A percentile compares a stretch with the other conserved stretches of the same genome.
These are phyloP conservation scores for Muschampia plurimacula DNA, from an alignment of 2,888 invertebrate species.

Conservation along the genomic window DNA sequence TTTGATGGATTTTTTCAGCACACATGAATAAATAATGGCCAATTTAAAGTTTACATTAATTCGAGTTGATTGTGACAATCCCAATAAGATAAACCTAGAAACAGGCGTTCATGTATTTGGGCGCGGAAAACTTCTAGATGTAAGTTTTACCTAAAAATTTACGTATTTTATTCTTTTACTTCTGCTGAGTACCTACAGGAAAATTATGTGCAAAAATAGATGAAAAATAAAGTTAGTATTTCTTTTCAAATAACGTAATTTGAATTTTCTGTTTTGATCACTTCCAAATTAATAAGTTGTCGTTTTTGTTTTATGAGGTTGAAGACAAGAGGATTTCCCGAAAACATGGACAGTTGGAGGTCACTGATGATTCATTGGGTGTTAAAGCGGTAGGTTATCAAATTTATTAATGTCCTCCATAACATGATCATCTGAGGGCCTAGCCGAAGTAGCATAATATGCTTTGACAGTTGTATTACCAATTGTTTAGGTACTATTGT, in stretches of 20 bases:
- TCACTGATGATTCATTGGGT: conserved; percentile 62
- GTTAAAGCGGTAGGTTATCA: conserved; percentile 72
- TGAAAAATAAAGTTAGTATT: too few species aligned
- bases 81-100: conserved; percentile 60
- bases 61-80: conserved; percentile 60
- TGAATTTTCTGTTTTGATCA: too few species aligned
- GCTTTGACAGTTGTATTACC: too few species aligned
- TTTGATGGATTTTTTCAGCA: not conserved
- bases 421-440: too few species aligned
- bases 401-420: too few species aligned
- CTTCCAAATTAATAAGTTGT: not conserved
- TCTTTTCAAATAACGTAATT: too few species aligned
- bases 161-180: too few species aligned
- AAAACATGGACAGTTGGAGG: conserved; percentile 77
- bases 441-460: too few species aligned
- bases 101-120: conserved; percentile 68
- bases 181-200: too few species aligned
- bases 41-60: conserved; percentile 72
- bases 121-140: conserved; percentile 68
- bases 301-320: conserved; percentile 64
- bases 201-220: too few species aligned
- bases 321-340: conserved; percentile 83
- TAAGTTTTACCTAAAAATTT: too few species aligned
- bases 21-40: not conserved
- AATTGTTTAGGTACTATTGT: too few species aligned